Conservation (phyloP, 2,888 invertebrate species). For the Aphodius granarius region DNA sequence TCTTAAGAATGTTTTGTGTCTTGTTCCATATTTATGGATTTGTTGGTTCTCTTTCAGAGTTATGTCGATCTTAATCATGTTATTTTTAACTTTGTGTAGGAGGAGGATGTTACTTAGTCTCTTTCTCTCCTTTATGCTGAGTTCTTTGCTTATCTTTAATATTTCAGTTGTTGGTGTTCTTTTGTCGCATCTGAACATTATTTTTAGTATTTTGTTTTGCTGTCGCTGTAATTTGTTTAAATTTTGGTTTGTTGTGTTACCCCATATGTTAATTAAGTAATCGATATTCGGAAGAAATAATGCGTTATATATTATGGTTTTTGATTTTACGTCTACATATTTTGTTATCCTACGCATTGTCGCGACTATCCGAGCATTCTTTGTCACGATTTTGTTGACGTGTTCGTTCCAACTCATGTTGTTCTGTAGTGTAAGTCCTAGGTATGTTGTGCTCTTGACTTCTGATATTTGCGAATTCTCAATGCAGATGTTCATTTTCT, state of each 20-base stretch:
- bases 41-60: neutral
- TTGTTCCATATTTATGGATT: neutral
- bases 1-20: neutral
- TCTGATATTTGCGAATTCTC: neutral
- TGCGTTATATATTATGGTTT: neutral
- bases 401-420: constrained; percentile 2
- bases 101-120: neutral
- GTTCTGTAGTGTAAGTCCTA: neutral
- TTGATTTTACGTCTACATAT: neutral
- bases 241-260: neutral
- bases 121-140: neutral
- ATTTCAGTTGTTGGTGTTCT: neutral
- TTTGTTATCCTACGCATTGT: neutral
- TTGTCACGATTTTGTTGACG: neutral
- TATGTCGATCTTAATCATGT: neutral
- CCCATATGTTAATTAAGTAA: neutral
- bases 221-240: neutral
- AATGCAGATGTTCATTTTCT: neutral
- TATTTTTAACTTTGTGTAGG: neutral
- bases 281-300: neutral
- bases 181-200: neutral
- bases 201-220: neutral
- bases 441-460: neutral
- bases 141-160: neutral
- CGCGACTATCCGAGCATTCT: neutral